Evolutionary conservation across 2,797 vertebrate genomes (phyloP).

Genomic region (Enteromius paludinosus): DNA sequence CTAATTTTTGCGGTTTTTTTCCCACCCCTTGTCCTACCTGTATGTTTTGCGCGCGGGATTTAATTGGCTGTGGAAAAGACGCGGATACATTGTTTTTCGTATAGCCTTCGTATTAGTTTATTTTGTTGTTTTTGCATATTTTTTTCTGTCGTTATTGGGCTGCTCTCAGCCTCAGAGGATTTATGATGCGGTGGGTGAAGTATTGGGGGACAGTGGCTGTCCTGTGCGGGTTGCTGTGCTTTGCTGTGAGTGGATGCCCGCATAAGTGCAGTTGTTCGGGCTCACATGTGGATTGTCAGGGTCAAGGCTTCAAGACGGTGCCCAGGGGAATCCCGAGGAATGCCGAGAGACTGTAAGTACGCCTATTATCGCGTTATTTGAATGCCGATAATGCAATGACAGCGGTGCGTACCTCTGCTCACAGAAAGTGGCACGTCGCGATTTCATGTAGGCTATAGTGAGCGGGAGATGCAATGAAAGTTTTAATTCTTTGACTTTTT

Average conservation of each 20-base stretch:
- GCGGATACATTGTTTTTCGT: constrained; percentile 32
- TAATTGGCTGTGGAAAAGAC: background rate
- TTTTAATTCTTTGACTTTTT: background rate
- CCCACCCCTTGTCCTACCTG: background rate
- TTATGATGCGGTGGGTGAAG: constrained; percentile 64
- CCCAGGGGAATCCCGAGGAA: constrained; percentile 94
- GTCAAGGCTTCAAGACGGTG: constrained; percentile 87
- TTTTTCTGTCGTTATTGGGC: constrained; percentile 47
- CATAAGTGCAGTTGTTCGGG: constrained; percentile 96
- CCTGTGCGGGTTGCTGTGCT: constrained; percentile 68
- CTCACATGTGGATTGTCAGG: constrained; percentile 96
- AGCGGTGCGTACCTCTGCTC: background rate
- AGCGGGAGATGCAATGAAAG: background rate
- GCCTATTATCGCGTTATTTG: constrained; percentile 1
- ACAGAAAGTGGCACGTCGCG: background rate
- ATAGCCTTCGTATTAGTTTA: background rate
- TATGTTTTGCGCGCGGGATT: constrained; percentile 2
- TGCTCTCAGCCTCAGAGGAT: constrained; percentile 62
- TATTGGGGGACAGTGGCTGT: constrained; percentile 68
- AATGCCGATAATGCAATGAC: constrained; percentile 1
- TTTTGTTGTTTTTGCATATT: background rate
- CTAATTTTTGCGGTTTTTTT: background rate
- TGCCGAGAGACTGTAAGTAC: constrained; percentile 94
- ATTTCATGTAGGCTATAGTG: background rate
- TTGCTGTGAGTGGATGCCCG: constrained; percentile 85